Evolutionary conservation across 2,888 invertebrate species (phyloP).

Genomic region (Lamellibrachia columna): DNA sequence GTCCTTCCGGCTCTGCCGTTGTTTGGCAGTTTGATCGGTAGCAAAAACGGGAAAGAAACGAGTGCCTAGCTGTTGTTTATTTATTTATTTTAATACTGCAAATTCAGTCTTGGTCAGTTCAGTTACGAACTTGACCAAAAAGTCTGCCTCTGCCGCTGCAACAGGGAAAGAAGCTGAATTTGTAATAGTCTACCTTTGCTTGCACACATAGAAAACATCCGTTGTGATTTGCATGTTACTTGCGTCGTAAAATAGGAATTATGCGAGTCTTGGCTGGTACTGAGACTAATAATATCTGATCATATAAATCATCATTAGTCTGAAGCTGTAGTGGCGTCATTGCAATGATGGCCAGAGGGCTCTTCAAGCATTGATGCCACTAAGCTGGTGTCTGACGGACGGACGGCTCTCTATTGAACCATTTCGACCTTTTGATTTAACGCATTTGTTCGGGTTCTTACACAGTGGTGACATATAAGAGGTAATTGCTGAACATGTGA

Average conservation of each 20-base stretch:
- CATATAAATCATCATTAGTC: neutral
- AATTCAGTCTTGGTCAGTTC: too few species aligned
- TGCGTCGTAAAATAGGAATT: too few species aligned
- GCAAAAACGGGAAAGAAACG: too few species aligned
- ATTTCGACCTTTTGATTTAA: neutral
- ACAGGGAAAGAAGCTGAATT: neutral
- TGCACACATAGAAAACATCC: neutral
- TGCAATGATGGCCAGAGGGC: neutral
- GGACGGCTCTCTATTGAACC: neutral
- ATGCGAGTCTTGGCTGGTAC: neutral
- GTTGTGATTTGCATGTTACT: neutral
- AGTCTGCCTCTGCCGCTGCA: neutral
- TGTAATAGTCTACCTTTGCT: neutral
- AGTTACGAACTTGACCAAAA: neutral
- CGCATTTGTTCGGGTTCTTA: neutral
- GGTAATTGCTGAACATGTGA: neutral
- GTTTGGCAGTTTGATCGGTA: neutral
- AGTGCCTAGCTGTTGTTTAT: too few species aligned
- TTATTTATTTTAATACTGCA: too few species aligned
- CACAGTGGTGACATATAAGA: neutral
- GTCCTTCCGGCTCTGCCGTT: too few species aligned
- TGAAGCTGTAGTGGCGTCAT: neutral
- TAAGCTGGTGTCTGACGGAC: neutral
- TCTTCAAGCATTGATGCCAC: neutral
- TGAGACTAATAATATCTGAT: neutral